Conservation (phyloP, 2,113 vertebrate genomes). For the Tenebrosternarchus preto region DNA sequence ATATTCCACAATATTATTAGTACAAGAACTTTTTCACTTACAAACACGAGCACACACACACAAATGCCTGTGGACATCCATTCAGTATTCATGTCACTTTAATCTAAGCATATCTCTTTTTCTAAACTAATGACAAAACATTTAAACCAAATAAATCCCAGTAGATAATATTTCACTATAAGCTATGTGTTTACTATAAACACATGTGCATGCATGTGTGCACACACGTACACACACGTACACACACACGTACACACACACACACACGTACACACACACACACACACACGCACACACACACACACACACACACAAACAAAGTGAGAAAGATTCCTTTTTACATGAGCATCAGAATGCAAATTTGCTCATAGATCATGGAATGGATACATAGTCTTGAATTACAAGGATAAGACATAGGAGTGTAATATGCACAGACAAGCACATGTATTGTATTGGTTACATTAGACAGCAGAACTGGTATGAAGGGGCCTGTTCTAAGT, state of each 20-base stretch:
- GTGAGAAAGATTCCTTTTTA: too few species aligned
- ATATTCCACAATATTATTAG: constrained; percentile 31
- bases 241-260: constrained; percentile 22
- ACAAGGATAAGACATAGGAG: constrained; percentile 72
- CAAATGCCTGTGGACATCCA: background rate
- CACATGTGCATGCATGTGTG: background rate
- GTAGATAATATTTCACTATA: too few species aligned
- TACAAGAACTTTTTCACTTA: background rate
- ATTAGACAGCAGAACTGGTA: constrained; percentile 89
- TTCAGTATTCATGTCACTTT: background rate
- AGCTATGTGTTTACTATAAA: background rate
- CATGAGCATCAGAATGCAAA: background rate
- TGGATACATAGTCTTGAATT: constrained; percentile 72
- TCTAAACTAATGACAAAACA: constrained; percentile 1
- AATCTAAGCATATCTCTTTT: background rate
- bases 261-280: constrained; percentile 50
- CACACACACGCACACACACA: constrained; percentile 16
- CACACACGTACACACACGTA: constrained; percentile 2
- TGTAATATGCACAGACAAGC: constrained; percentile 74
- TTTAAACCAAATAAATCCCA: background rate
- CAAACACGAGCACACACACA: constrained; percentile 1
- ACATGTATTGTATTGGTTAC: constrained; percentile 66
- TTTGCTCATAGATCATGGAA: constrained; percentile 58
- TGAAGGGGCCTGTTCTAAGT: constrained; percentile 93
- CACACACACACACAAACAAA: background rate